Evolutionary conservation across 2,888 invertebrate species (phyloP).

Genomic region (Cryptus viduatorius): DNA sequence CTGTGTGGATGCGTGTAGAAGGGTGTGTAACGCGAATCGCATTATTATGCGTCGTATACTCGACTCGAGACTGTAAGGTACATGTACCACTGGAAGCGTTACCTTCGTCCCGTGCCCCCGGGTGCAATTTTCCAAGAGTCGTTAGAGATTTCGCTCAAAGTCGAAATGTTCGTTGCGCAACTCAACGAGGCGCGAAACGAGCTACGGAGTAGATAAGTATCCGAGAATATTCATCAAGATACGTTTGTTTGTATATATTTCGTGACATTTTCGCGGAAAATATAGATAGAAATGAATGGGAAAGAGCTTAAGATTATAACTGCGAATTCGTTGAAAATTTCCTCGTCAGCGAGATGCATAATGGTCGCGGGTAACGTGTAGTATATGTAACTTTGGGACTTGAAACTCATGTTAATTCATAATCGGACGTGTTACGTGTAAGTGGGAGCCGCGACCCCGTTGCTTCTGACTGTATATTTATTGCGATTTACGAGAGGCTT

Average conservation of each 20-base stretch:
- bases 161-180: slow-evolving; percentile 6
- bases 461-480: neutral
- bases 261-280: neutral
- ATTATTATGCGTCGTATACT: slow-evolving; percentile 48
- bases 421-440: slow-evolving; percentile 17
- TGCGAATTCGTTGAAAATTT: slow-evolving; percentile 3
- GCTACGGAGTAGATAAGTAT: slow-evolving; percentile 8
- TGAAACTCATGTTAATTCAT: slow-evolving; percentile 45
- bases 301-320: slow-evolving; percentile 23
- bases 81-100: neutral
- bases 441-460: too few species aligned
- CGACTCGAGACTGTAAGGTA: slow-evolving; percentile 5
- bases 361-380: neutral
- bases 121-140: slow-evolving; percentile 15
- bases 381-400: neutral
- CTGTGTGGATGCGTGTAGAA: neutral
- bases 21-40: slow-evolving; percentile 8
- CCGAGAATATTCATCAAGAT: slow-evolving; percentile 33
- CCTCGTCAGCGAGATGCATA: neutral
- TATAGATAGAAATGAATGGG: neutral
- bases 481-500: neutral
- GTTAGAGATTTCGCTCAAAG: slow-evolving; percentile 16
- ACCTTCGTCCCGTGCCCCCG: neutral
- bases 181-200: slow-evolving; percentile 21
- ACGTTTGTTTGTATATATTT: slow-evolving; percentile 21